Conservation (phyloP, 30 jellyfish, hydroid and myxozoan species). For the Aurelia sp. region DNA sequence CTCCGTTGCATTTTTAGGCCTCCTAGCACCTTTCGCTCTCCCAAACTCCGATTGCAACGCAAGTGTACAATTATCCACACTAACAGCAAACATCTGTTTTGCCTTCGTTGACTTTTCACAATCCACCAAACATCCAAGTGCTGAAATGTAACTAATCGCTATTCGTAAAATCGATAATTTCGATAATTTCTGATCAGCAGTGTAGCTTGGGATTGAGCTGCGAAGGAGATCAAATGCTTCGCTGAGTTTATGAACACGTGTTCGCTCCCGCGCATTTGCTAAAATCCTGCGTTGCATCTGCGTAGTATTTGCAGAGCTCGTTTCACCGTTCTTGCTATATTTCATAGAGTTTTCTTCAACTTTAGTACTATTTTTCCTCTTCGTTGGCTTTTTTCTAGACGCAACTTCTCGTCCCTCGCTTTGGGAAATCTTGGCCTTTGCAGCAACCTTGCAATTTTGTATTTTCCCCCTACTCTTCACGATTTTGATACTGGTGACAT, state of each 20-base stretch:
- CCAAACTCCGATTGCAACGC: constrained; percentile 94
- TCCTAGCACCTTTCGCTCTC: constrained; percentile 74
- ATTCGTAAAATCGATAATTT: constrained; percentile 82
- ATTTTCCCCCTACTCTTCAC: too few species aligned
- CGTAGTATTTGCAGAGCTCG: constrained; percentile 1
- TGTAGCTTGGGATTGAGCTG: constrained; percentile 86
- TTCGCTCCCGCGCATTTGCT: constrained; percentile 96
- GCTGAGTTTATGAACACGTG: constrained; percentile 93
- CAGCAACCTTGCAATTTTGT: too few species aligned
- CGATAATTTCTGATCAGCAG: constrained; percentile 91
- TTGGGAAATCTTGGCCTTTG: too few species aligned
- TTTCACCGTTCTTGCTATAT: too few species aligned
- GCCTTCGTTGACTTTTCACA: constrained; percentile 30
- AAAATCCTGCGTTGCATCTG: constrained; percentile 80
- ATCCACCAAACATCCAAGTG: constrained; percentile 71
- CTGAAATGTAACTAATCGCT: constrained; percentile 89
- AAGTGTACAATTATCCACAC: constrained; percentile 82
- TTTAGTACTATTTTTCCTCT: too few species aligned
- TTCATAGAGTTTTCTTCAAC: too few species aligned
- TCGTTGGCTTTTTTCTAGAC: too few species aligned
- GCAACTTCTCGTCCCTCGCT: too few species aligned
- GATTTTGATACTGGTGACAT: too few species aligned
- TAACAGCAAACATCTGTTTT: constrained; percentile 58
- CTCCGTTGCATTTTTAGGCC: background rate
- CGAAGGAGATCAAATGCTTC: constrained; percentile 87